Percentiles rank a stretch among this genome's conserved stretches.
phyloP scores from a whole-genome alignment of 2,797 vertebrate genomes.

The Premnoplex brunnescens region DNA sequence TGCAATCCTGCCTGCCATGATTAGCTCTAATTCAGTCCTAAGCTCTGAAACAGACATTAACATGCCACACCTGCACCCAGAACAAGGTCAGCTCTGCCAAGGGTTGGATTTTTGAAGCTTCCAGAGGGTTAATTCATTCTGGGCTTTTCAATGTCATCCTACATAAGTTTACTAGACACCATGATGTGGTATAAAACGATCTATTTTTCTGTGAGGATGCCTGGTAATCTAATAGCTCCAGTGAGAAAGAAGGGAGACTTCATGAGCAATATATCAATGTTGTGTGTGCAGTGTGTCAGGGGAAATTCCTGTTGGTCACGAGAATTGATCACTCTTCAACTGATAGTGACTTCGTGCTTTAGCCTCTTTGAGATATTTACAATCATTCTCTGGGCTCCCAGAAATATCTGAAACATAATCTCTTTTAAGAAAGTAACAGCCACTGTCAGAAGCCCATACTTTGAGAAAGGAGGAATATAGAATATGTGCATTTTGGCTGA shows the following conservation, averaged over 20 bases:
- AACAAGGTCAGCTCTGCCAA: conserved; percentile 2
- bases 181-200: neutral
- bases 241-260: neutral
- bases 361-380: neutral
- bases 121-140: neutral
- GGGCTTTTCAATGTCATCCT: neutral
- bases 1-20: neutral
- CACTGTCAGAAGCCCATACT: neutral
- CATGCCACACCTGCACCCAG: neutral
- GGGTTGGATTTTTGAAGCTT: neutral
- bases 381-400: neutral
- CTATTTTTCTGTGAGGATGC: neutral
- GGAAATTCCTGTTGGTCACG: neutral
- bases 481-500: neutral
- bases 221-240: neutral
- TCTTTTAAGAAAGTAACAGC: neutral
- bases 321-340: neutral
- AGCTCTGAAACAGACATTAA: neutral
- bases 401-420: neutral
- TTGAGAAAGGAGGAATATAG: neutral
- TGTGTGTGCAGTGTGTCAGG: neutral
- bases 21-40: neutral
- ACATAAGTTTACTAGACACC: neutral
- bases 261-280: neutral
- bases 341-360: neutral